Evolutionary conservation across 2,797 vertebrate genomes (phyloP).

Genomic region (Buceros bicornis): DNA sequence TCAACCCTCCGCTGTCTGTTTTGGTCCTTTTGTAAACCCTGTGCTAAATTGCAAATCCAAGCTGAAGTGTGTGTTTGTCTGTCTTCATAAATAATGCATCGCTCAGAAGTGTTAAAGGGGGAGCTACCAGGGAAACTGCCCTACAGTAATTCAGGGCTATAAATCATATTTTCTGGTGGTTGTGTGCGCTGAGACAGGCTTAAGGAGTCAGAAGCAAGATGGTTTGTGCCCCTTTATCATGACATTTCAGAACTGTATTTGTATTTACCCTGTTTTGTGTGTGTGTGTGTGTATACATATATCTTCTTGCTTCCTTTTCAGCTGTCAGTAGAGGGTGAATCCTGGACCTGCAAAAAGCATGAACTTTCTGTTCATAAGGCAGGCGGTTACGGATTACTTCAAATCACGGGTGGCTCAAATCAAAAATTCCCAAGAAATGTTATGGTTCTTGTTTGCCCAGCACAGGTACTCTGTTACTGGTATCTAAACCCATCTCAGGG

Average conservation of each 20-base stretch:
- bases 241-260: background rate
- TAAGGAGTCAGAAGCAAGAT: background rate
- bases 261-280: background rate
- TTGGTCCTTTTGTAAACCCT: background rate
- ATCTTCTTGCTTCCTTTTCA: background rate
- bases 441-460: background rate
- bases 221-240: background rate
- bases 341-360: background rate
- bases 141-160: background rate
- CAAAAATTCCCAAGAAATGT: background rate
- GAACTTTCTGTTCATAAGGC: background rate
- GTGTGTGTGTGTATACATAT: rapidly evolving
- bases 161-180: background rate
- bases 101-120: background rate
- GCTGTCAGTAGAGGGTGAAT: background rate
- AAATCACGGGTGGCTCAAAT: background rate
- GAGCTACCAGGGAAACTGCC: conserved; percentile 23
- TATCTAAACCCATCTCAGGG: background rate
- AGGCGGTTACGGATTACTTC: background rate
- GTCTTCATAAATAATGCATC: conserved; percentile 26
- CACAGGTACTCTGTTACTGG: rapidly evolving
- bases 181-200: background rate
- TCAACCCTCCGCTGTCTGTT: background rate
- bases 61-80: conserved; percentile 1
- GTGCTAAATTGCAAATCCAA: background rate